A percentile compares a stretch with the other conserved stretches of the same genome.
These are phyloP conservation scores for Myathropa florea DNA, from an alignment of 2,888 invertebrate genomes.

Conservation along the genomic window DNA sequence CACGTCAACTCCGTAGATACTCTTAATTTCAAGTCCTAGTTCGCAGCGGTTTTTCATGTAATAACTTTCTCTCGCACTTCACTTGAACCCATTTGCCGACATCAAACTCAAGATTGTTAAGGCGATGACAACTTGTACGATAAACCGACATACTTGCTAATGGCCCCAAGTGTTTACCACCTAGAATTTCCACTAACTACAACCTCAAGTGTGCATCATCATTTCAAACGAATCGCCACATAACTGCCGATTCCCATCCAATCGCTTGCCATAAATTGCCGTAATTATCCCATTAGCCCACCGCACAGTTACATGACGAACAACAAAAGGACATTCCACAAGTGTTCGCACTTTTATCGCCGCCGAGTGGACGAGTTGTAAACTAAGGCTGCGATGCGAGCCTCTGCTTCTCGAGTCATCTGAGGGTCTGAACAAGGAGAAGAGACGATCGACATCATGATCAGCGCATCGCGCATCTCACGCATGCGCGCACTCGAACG, in stretches of 20 bases:
- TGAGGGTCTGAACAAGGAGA: slow-evolving; percentile 1
- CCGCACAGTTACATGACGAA: slow-evolving; percentile 33
- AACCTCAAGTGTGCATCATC: slow-evolving; percentile 20
- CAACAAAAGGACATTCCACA: slow-evolving; percentile 66
- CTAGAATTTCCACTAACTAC: slow-evolving; percentile 16
- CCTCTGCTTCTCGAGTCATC: not conserved
- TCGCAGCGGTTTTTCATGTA: not conserved
- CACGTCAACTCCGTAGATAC: not conserved
- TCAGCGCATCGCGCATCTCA: slow-evolving; percentile 53
- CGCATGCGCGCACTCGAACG: slow-evolving; percentile 67
- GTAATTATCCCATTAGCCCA: slow-evolving; percentile 58
- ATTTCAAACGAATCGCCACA: slow-evolving; percentile 27
- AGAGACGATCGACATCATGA: slow-evolving; percentile 61
- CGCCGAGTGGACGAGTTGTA: slow-evolving; percentile 36
- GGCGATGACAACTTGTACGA: not conserved
- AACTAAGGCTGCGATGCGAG: slow-evolving; percentile 46
- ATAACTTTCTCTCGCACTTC: not conserved
- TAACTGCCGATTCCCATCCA: slow-evolving; percentile 36
- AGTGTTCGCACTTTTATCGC: slow-evolving; percentile 50
- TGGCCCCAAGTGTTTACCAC: slow-evolving; percentile 11
- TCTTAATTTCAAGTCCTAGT: not conserved
- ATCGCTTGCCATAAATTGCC: slow-evolving; percentile 33
- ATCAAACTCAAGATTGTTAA: not conserved
- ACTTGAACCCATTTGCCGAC: not conserved
- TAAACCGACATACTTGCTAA: not conserved